phyloP scores from a whole-genome alignment of 2,888 invertebrate genomes.

The Hermaeophaga mercurialis region DNA sequence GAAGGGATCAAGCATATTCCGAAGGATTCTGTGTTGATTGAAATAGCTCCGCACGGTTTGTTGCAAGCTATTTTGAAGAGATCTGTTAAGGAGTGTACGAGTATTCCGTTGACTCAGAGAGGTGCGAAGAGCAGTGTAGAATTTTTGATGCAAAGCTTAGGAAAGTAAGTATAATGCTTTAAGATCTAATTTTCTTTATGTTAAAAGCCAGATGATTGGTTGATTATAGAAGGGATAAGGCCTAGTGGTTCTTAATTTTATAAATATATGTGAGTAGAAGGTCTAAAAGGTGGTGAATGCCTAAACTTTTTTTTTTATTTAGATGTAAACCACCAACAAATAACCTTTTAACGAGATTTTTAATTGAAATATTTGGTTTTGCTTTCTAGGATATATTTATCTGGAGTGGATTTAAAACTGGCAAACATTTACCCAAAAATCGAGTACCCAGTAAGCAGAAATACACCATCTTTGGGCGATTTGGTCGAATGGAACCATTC shows the following conservation, averaged over 20 bases:
- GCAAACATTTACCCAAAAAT: slow-evolving; percentile 78
- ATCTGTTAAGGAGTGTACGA: slow-evolving; percentile 71
- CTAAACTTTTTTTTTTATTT: too few relatives aligned
- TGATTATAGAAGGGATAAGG: too few relatives aligned
- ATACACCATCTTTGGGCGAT: slow-evolving; percentile 84
- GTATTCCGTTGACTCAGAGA: slow-evolving; percentile 77
- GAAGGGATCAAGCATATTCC: slow-evolving; percentile 82
- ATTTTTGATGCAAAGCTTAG: slow-evolving; percentile 66
- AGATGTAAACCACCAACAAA: too few relatives aligned
- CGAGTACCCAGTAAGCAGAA: slow-evolving; percentile 82
- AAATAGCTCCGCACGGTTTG: slow-evolving; percentile 89
- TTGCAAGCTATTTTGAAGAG: slow-evolving; percentile 85
- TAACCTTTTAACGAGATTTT: too few relatives aligned
- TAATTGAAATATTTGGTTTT: too few relatives aligned
- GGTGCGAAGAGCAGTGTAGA: slow-evolving; percentile 69
- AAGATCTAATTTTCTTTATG: too few relatives aligned
- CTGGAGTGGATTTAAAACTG: slow-evolving; percentile 78
- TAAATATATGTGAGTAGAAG: too few relatives aligned
- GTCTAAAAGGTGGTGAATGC: too few relatives aligned
- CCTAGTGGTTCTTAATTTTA: too few relatives aligned
- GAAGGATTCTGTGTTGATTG: slow-evolving; percentile 80
- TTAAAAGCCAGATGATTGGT: too few relatives aligned
- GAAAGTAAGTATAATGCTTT: slow-evolving; percentile 70
- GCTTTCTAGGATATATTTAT: slow-evolving; percentile 72
- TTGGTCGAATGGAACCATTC: slow-evolving; percentile 89